These are phyloP conservation scores for Chlorops oryzae DNA, from an alignment of 1,140 invertebrate genomes.

Conservation along the genomic window DNA sequence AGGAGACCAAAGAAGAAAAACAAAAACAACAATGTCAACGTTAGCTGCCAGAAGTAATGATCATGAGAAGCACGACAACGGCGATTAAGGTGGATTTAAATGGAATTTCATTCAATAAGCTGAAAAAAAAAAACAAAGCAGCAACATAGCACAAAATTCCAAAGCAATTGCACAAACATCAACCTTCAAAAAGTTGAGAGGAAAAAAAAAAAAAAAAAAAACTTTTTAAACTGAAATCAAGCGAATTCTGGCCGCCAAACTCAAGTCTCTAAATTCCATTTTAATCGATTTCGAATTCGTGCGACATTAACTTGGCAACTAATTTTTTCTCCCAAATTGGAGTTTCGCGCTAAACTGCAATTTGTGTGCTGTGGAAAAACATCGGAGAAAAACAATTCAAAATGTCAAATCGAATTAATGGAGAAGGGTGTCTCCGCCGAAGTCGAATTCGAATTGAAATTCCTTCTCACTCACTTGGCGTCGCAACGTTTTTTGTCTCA, in stretches of 20 bases:
- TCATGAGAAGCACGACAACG: no score
- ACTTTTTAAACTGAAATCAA: not conserved
- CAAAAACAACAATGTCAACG: no score
- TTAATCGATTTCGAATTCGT: conserved; percentile 10
- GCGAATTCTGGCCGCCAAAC: not conserved
- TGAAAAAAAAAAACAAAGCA: not conserved
- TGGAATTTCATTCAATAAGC: conserved; percentile 18
- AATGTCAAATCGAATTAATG: not conserved
- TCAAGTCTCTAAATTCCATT: conserved; percentile 9
- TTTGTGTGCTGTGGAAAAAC: not conserved
- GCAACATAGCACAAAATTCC: no score
- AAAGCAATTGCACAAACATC: not conserved
- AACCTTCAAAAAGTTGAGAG: not conserved
- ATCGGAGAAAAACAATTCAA: not conserved
- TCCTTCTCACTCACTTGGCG: no score
- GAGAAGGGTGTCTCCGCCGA: no score
- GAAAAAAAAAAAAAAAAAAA: conserved; percentile 1
- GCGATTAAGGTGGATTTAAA: conserved; percentile 14
- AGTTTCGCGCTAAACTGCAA: not conserved
- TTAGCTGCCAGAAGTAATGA: no score
- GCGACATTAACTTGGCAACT: no score
- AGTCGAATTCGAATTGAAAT: no score
- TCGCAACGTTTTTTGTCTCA: no score
- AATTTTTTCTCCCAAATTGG: no score
- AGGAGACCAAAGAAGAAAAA: not conserved